phyloP scores from a whole-genome alignment of 2,888 invertebrate species.

The Oligia fasciuncula region DNA sequence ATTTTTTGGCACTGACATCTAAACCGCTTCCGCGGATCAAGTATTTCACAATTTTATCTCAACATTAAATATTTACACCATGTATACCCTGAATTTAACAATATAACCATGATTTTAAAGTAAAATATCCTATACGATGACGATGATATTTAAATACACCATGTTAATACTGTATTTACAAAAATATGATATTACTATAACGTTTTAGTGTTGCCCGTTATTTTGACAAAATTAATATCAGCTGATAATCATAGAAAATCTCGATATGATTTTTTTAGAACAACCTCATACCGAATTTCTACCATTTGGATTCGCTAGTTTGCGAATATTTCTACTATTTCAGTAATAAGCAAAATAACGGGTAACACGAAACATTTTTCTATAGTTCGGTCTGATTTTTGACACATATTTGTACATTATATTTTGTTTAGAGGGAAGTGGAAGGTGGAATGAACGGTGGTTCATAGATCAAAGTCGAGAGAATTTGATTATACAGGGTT shows the following conservation, averaged over 20 bases:
- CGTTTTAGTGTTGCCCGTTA: conserved; percentile 66
- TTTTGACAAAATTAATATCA: conserved; percentile 60
- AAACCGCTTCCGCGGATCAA: conserved; percentile 54
- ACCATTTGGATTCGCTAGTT: conserved; percentile 15
- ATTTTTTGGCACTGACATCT: conserved; percentile 67
- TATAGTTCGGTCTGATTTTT: conserved; percentile 72
- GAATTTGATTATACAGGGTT: neutral
- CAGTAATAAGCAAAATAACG: conserved; percentile 42
- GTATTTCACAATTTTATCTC: conserved; percentile 54
- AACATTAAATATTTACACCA: conserved; percentile 67
- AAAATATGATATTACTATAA: conserved; percentile 77
- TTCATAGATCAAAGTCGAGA: conserved; percentile 48
- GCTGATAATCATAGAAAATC: conserved; percentile 27
- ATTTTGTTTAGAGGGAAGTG: conserved; percentile 69
- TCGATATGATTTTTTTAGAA: conserved; percentile 3
- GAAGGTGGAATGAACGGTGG: conserved; percentile 47
- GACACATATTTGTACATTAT: conserved; percentile 85
- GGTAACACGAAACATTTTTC: conserved; percentile 57
- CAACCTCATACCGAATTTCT: conserved; percentile 10
- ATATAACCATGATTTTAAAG: conserved; percentile 75
- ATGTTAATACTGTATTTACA: conserved; percentile 83
- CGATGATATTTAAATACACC: conserved; percentile 75
- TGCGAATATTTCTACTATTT: conserved; percentile 41
- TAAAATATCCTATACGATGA: conserved; percentile 71
- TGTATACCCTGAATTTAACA: conserved; percentile 76